Evolutionary conservation across 2,888 invertebrate genomes (phyloP).

Genomic region (Halictus quadricinctus): DNA sequence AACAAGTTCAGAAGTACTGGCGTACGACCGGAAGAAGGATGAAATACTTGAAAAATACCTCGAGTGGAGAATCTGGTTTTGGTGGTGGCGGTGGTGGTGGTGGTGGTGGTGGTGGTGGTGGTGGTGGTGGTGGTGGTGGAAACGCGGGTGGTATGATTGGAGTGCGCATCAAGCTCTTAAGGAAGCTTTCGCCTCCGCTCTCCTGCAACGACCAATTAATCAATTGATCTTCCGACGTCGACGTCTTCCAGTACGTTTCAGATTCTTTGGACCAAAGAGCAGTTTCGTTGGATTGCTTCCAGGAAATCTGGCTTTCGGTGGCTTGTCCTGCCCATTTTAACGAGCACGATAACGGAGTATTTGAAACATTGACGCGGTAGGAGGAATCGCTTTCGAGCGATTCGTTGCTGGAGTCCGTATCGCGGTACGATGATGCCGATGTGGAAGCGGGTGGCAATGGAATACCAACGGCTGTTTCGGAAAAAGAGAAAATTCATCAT

Average conservation of each 20-base stretch:
- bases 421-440: conserved; percentile 72
- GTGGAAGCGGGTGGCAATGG: conserved; percentile 70
- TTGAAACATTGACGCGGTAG: conserved; percentile 62
- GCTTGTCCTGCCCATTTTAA: conserved; percentile 65
- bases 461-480: conserved; percentile 73
- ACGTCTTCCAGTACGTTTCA: conserved; percentile 71
- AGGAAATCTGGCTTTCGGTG: conserved; percentile 56
- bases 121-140: conserved; percentile 73
- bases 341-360: conserved; percentile 55
- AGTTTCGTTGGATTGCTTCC: conserved; percentile 66
- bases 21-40: neutral
- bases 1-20: neutral
- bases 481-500: conserved; percentile 4
- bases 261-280: conserved; percentile 69
- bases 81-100: conserved; percentile 82
- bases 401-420: conserved; percentile 79
- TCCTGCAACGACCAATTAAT: conserved; percentile 74
- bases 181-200: conserved; percentile 69
- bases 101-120: conserved; percentile 73
- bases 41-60: conserved; percentile 72
- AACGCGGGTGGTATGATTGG: conserved; percentile 64
- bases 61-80: conserved; percentile 83
- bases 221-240: conserved; percentile 58
- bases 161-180: conserved; percentile 74
- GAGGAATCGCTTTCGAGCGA: conserved; percentile 76